phyloP scores from a whole-genome alignment of 2,113 vertebrate species.

The Marmota flaviventris region DNA sequence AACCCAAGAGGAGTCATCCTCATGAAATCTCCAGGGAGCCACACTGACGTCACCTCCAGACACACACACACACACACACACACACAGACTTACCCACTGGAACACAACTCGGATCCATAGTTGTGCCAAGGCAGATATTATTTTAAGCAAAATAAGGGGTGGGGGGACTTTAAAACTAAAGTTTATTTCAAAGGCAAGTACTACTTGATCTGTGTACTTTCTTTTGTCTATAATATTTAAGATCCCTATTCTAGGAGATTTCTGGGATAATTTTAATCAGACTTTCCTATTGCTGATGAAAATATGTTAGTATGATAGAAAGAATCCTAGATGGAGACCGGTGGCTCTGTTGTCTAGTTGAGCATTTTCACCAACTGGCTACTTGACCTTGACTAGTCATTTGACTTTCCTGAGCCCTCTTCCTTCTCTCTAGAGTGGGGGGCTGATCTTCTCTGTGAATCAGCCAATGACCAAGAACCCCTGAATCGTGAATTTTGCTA shows the following conservation, averaged over 20 bases:
- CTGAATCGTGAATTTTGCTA: slow-evolving; percentile 40
- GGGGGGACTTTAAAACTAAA: neutral
- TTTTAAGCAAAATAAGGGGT: slow-evolving; percentile 42
- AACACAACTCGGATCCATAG: neutral
- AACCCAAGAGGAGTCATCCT: slow-evolving; percentile 60
- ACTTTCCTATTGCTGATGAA: slow-evolving; percentile 43
- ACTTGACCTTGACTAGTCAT: neutral
- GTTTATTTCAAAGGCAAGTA: neutral
- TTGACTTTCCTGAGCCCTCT: neutral
- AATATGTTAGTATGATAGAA: neutral
- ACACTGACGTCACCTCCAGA: neutral
- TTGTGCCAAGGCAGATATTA: neutral
- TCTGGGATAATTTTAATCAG: neutral
- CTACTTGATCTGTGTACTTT: neutral
- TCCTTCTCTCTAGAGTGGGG: neutral
- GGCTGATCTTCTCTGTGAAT: neutral
- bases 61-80: neutral
- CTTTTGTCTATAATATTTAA: neutral
- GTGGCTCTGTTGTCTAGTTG: neutral
- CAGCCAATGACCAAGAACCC: slow-evolving; percentile 36
- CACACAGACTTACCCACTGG: neutral
- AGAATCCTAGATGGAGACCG: neutral
- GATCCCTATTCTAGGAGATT: neutral
- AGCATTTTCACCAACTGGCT: slow-evolving; percentile 4
- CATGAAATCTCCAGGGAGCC: slow-evolving; percentile 16